These are phyloP conservation scores for Anisognathus igniventris DNA, from an alignment of 2,797 vertebrate species.

Conservation along the genomic window DNA sequence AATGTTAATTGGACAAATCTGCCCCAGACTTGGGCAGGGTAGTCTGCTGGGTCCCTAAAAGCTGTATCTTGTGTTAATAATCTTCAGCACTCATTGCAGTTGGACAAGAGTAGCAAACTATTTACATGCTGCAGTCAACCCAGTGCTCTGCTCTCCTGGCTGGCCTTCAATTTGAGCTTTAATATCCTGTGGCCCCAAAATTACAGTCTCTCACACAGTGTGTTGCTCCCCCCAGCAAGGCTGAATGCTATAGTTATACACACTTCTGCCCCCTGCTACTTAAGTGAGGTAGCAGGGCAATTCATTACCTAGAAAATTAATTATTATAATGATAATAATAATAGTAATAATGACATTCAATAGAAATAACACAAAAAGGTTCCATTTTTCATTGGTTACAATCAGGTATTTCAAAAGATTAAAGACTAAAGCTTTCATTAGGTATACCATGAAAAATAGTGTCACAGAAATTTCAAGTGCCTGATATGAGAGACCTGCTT, in stretches of 20 bases:
- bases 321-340: not conserved
- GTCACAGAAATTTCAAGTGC: not conserved
- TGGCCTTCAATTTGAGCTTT: not conserved
- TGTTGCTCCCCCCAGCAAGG: not conserved
- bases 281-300: not conserved
- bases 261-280: not conserved
- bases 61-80: not conserved
- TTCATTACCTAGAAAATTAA: not conserved
- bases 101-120: not conserved
- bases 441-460: not conserved
- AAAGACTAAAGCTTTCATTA: not conserved
- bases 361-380: not conserved
- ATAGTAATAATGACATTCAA: not conserved
- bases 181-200: not conserved
- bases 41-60: not conserved
- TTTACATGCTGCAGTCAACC: not conserved
- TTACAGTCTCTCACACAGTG: not conserved
- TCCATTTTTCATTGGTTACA: not conserved
- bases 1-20: not conserved
- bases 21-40: not conserved
- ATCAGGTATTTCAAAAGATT: not conserved
- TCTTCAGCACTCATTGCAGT: not conserved
- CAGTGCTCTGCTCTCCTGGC: not conserved
- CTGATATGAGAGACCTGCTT: not conserved
- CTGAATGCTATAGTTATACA: not conserved